Evolutionary conservation across 1,140 invertebrate species (phyloP).

Genomic region (Phymastichus coffea): DNA sequence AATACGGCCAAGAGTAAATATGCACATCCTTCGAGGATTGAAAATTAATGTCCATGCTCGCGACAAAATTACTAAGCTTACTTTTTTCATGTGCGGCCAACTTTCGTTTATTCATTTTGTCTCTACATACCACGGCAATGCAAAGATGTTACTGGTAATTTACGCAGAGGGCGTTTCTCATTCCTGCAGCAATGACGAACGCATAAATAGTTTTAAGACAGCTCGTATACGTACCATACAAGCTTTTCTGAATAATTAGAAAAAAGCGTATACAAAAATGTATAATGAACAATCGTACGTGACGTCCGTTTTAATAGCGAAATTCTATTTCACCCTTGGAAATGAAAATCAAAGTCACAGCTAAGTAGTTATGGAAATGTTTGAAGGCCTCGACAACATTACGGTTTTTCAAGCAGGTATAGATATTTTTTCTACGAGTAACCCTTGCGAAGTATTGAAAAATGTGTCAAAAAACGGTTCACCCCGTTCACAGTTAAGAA

Average conservation of each 20-base stretch:
- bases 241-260: conserved; percentile 16
- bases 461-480: conserved; percentile 18
- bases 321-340: too few species aligned
- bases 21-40: too few species aligned
- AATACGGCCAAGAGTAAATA: too few species aligned
- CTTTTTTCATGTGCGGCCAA: background rate
- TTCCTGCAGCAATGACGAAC: conserved; percentile 32
- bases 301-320: background rate
- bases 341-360: too few species aligned
- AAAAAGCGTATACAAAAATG: conserved; percentile 8
- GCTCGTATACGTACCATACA: conserved; percentile 17
- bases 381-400: too few species aligned
- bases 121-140: background rate
- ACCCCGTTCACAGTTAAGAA: background rate
- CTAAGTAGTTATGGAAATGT: too few species aligned
- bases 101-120: background rate
- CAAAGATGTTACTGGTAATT: conserved; percentile 32
- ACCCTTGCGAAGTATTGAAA: too few species aligned
- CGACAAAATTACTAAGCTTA: background rate
- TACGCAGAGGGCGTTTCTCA: conserved; percentile 34
- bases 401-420: too few species aligned
- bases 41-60: too few species aligned
- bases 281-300: background rate
- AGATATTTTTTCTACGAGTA: too few species aligned
- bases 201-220: conserved; percentile 30